Evolutionary conservation across 2,113 vertebrate species (phyloP), one percentile per base, ranked within the genome.

Genomic region (Brachyhypopomus gauderio): DNA sequence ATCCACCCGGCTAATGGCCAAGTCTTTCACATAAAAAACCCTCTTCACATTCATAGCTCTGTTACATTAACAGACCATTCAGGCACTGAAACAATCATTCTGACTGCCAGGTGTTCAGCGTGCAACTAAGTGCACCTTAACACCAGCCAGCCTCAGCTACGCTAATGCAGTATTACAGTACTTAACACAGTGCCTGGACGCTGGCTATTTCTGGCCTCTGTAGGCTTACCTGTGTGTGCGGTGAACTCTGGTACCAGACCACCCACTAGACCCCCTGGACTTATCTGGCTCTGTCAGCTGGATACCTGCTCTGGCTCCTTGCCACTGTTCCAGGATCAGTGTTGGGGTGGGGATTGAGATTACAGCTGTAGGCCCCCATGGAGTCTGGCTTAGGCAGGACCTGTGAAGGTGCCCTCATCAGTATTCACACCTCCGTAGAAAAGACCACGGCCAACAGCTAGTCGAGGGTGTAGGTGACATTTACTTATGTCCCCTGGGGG

Each of bases 401-500:
- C 60, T 23, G n/a, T 23, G 60, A 62, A 17, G 12, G n/a, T 48
- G 4, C 23, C 8, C 74, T 76, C 22, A 48, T 48, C 59, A 63
- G 19, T 60, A 77, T 59, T 41, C 25, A 66, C 17, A 48, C 22
- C 38, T 19, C 8, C 48, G 75, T 25, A 52, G 30, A 55, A 41
- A 52, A 52, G 16, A 48, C 19, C 25, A 77, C 36, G 41, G 62
- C 17, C 52, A 19, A 14, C 48, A 79, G 63, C 20, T 17, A 36
- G 20, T 45, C 23, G 64, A 41, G 71, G 71, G 82, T 75, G 41
- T 17, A 20, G 20, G 75, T 80, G 77, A 80, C 72, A 84, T 84
- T 84, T 83, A 3, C 69, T 56, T 25, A 11, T 52, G 45, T 14
- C 45, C 11, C 8, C 8, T 4, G 41, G 41, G 41, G 9, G 41